A percentile compares a stretch with the other conserved stretches of the same genome.
These are phyloP conservation scores for Solea senegalensis DNA, from an alignment of 2,113 vertebrate genomes.

Conservation along the genomic window DNA sequence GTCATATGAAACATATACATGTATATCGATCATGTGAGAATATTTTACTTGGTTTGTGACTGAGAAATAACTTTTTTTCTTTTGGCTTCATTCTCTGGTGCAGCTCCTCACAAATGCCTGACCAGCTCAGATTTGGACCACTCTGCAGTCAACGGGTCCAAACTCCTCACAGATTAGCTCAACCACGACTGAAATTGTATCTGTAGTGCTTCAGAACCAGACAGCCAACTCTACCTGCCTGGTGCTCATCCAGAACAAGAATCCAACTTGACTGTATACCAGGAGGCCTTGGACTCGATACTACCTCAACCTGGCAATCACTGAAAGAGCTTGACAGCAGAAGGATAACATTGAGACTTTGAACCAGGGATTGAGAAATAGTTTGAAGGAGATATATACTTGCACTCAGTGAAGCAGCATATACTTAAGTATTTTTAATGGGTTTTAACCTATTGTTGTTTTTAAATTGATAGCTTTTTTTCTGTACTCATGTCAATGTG, in stretches of 20 bases:
- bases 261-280: not conserved
- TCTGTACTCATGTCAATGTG: too few relatives aligned
- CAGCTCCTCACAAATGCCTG: conserved; percentile 62
- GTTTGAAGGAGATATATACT: not conserved
- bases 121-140: conserved; percentile 55
- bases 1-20: not conserved
- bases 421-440: conserved; percentile 14
- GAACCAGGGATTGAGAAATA: not conserved
- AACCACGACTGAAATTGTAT: conserved; percentile 15
- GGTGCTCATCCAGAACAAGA: conserved; percentile 35
- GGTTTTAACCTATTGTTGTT: too few relatives aligned
- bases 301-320: conserved; percentile 26
- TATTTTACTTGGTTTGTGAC: not conserved
- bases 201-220: conserved; percentile 4
- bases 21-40: not conserved
- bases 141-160: conserved; percentile 28
- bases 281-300: conserved; percentile 12
- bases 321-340: conserved; percentile 22
- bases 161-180: conserved; percentile 34
- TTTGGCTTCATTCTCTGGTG: not conserved
- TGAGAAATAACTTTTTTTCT: not conserved
- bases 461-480: too few relatives aligned
- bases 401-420: conserved; percentile 19
- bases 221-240: conserved; percentile 15
- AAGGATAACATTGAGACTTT: not conserved